Percentiles rank a stretch among this genome's conserved stretches.
Evolutionary conservation across 1,140 invertebrate species (phyloP).

Genomic region (Papilio helenus): DNA sequence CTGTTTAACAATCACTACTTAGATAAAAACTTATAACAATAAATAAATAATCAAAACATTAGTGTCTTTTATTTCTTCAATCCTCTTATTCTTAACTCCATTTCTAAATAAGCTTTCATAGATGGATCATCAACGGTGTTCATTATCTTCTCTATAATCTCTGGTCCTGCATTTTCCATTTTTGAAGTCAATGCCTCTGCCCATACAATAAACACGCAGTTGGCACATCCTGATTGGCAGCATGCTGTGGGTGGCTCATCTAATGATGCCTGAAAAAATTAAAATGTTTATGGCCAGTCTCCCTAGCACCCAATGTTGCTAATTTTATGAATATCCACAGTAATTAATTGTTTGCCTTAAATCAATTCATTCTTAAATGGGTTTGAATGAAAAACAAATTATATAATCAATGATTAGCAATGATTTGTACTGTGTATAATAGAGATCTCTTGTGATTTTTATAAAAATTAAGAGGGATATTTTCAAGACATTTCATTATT

Average conservation of each 20-base stretch:
- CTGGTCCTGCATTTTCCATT: constrained; percentile 86
- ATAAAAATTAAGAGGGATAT: too few relatives aligned
- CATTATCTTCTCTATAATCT: constrained; percentile 89
- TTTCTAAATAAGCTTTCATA: constrained; percentile 90
- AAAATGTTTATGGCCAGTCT: constrained; percentile 26
- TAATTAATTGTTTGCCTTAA: too few relatives aligned
- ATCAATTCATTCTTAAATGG: too few relatives aligned
- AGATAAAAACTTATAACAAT: background rate
- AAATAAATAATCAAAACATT: background rate
- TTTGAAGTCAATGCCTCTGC: constrained; percentile 90
- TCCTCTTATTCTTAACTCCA: constrained; percentile 86
- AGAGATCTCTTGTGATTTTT: too few relatives aligned
- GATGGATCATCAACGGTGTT: constrained; percentile 91
- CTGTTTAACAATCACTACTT: too few relatives aligned
- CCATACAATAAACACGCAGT: constrained; percentile 97
- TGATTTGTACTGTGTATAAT: too few relatives aligned
- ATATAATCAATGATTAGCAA: too few relatives aligned
- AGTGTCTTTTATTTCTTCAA: constrained; percentile 59
- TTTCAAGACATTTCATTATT: too few relatives aligned
- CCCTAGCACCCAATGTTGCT: background rate
- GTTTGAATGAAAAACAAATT: too few relatives aligned
- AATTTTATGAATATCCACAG: too few relatives aligned
- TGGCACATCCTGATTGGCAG: constrained; percentile 96
- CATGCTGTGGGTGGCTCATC: constrained; percentile 90
- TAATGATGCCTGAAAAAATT: constrained; percentile 71